Evolutionary conservation across 2,113 vertebrate species (phyloP), one percentile per base, ranked within the genome.

Genomic region (Gulo gulo): DNA sequence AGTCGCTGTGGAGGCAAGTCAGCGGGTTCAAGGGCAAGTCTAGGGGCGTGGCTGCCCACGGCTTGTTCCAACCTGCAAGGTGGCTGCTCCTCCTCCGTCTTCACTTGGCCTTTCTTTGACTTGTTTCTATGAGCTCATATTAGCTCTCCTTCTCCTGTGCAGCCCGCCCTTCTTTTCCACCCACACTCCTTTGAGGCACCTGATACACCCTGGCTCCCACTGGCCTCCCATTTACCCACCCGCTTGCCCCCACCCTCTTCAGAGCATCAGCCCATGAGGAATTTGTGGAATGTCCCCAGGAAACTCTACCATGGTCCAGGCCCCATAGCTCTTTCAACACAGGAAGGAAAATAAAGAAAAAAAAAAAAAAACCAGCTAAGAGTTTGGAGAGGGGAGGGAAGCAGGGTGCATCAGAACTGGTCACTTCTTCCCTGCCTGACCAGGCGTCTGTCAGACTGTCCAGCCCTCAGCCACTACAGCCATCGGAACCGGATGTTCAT

Each of bases 271-370:
- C 91, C 92, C 85, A 63, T 80, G 63, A 97, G 80, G 97, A 97
- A 98, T 98, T 67, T 92, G 24, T 96, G 97, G 98, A 97, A 98
- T 98, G 97, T 97, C 97, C 96, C 96, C 91, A 96, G 98, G 97
- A 98, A 98, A 97, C 89, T 82, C 88, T 93, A 93, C 81, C 76
- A 36, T 82, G 78, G 88, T 61, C 79, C 95, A 94, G 65, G 91
- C 88, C 55, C 94, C 93, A 74, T 50, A 88, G 94, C 85, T 95
- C 97, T 98, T 97, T 98, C 96, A 95, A 97, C 91, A 96, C 96
- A 97, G 93, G 96, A 98, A 98, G 97, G 95, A 93, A 98, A 96
- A 95, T 94, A 82, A 87, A 94, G 39, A 63, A 91, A 94, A 78
- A 94, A 95, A 78, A 94, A 95, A 95, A 91, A 92, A 73, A 85